A percentile compares a stretch with the other conserved stretches of the same genome.
Conservation (phyloP, 1,140 invertebrate genomes). For the Carposina sasakii region DNA sequence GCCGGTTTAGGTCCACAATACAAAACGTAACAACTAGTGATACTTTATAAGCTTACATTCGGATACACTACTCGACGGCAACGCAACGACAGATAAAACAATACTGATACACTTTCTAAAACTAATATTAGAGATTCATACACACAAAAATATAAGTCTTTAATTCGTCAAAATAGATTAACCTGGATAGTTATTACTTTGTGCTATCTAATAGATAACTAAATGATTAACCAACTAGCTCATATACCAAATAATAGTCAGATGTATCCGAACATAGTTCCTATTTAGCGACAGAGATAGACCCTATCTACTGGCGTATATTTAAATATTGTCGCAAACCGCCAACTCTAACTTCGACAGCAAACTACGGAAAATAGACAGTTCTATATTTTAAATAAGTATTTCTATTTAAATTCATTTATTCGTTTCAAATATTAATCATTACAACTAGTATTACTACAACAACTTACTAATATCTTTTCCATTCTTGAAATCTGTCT, state of each 20-base stretch:
- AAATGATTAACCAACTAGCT: no score
- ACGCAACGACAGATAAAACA: no score
- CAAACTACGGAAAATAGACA: conserved; percentile 66
- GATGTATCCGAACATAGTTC: no score
- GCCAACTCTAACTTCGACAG: conserved; percentile 44
- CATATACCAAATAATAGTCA: no score
- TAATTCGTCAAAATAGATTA: no score
- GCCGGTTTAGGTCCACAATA: conserved; percentile 49
- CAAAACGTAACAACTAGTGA: conserved; percentile 41
- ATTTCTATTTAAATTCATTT: conserved; percentile 33
- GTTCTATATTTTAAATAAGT: conserved; percentile 26
- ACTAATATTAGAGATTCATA: no score
- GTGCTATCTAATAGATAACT: no score
- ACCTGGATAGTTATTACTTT: no score
- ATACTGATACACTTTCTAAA: no score
- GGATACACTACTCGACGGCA: conserved; percentile 1
- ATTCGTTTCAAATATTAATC: conserved; percentile 46
- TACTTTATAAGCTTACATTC: conserved; percentile 31
- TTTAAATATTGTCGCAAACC: conserved; percentile 57
- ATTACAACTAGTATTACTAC: conserved; percentile 32
- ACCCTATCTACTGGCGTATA: no score
- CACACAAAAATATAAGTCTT: no score
- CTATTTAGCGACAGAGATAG: no score
- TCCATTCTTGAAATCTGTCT: conserved; percentile 34
- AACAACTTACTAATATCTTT: conserved; percentile 34